A percentile compares a stretch with the other conserved stretches of the same genome.
These are phyloP conservation scores for Emydocephalus ijimae DNA, from an alignment of 2,113 vertebrate genomes.

Conservation along the genomic window DNA sequence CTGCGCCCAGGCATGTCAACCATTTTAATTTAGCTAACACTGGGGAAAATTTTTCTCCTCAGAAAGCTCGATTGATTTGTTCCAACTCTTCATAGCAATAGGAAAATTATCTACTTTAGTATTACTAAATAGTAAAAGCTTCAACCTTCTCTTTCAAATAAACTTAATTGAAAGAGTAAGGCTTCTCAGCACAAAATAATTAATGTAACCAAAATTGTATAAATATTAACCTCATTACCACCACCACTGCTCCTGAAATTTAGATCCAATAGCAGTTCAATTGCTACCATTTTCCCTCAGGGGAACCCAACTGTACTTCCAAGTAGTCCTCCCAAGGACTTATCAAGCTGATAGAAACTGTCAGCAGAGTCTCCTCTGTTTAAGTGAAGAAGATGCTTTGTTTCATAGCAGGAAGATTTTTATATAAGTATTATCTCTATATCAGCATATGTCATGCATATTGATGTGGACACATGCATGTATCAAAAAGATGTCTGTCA, in stretches of 20 bases:
- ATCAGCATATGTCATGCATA: neutral
- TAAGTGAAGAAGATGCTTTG: neutral
- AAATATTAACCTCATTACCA: neutral
- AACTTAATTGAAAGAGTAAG: neutral
- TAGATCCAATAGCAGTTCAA: neutral
- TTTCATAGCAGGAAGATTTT: neutral
- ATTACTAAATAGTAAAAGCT: neutral
- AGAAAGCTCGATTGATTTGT: neutral
- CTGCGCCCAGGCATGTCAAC: no score
- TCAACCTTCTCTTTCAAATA: neutral
- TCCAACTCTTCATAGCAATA: neutral
- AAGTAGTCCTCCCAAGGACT: no score
- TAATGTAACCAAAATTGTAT: neutral
- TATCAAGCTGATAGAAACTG: no score
- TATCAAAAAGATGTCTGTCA: neutral
- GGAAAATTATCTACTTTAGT: neutral
- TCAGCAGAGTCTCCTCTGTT: neutral
- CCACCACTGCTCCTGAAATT: neutral
- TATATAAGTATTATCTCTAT: neutral
- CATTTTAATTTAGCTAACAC: neutral
- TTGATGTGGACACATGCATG: neutral
- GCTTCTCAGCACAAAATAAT: neutral
- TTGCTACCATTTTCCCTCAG: neutral
- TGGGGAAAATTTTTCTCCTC: neutral
- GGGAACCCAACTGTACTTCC: neutral